These are phyloP conservation scores for Rhabdornis inornatus DNA, from an alignment of 2,113 vertebrate genomes.

Conservation along the genomic window DNA sequence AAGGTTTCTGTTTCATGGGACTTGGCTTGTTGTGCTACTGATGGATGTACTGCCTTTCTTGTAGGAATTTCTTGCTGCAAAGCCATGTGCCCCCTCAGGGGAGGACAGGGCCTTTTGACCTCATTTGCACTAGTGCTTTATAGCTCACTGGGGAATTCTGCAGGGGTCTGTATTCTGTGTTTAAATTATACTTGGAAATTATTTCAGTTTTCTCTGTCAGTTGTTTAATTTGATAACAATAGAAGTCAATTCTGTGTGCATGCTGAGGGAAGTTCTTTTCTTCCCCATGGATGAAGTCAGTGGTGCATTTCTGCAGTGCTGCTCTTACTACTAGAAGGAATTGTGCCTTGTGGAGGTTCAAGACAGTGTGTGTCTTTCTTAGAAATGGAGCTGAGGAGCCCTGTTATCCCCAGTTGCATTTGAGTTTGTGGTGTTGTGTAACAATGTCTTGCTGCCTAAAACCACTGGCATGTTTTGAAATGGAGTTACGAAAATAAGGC, in stretches of 20 bases:
- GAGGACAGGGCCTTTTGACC: not conserved
- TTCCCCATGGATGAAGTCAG: not conserved
- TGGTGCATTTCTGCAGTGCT: not conserved
- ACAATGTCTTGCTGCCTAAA: not conserved
- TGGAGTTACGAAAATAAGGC: not conserved
- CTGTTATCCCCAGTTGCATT: accelerated
- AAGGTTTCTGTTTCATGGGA: not conserved
- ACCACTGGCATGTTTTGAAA: not conserved
- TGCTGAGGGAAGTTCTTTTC: not conserved
- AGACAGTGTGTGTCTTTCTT: not conserved
- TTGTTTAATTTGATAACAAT: not conserved
- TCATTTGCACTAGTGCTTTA: not conserved
- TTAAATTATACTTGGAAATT: not conserved
- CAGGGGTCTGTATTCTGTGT: not conserved
- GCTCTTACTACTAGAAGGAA: not conserved
- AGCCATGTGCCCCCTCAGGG: not conserved
- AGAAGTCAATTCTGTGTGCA: not conserved
- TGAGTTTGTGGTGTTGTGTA: not conserved
- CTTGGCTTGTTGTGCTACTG: not conserved
- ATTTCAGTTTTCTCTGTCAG: not conserved
- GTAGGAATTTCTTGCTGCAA: not conserved
- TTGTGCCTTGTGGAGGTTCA: not conserved
- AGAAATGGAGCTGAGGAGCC: not conserved
- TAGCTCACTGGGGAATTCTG: not conserved
- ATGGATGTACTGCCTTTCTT: not conserved